Base-by-base conservation (phyloP, 1,140 invertebrate genomes). In the Luehdorfia chinensis region DNA sequence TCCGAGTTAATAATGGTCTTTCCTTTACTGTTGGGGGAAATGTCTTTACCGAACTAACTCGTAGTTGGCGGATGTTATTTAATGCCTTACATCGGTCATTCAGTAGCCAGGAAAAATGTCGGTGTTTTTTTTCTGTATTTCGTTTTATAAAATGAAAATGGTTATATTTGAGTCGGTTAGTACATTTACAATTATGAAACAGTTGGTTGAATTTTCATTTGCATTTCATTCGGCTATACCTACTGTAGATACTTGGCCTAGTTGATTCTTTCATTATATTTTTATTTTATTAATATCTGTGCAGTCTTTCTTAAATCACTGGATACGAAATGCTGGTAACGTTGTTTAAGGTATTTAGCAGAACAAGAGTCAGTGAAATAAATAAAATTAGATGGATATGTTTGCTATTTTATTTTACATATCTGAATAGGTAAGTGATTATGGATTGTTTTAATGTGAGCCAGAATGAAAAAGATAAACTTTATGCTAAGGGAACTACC, bases 1-100 rank as follows among this genome's bases (percentile, higher is more conserved):
- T 43, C 12, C 39, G 15, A 43, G 25, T 43, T 43, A 43, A 43
- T 30, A 43, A 43, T 25, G 39, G 30, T 43, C 15, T 43, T 43
- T 43, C 25, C 25, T 43, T 14, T n/a, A 43, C 25, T 27, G 27
- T 9, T 43, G 27, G 21, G 27, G 39, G 14, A 30, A 43, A 43
- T 30, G 27, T 43, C 39, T 43, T 43, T 30, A 4, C 39, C 39
- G 18, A 43, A 41, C 36, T 41, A 13, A 27, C 13, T 41, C 36
- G 23, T 12, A 15, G 39, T 23, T 8, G 25, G 27, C 28, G 21
- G 11, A 4, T 11, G 15, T 30, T 23, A 21, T 6, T 43, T 43
- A 19, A 30, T 43, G 27, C 14, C 27, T 27, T 9, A 30, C 15
- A 43, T 30, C 27, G 3, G 9, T 43, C 25, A 28, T 25, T 14